Evolutionary conservation across 2,797 vertebrate genomes (phyloP), one percentile per base, ranked within the genome.

Genomic region (Neostethus bicornis): DNA sequence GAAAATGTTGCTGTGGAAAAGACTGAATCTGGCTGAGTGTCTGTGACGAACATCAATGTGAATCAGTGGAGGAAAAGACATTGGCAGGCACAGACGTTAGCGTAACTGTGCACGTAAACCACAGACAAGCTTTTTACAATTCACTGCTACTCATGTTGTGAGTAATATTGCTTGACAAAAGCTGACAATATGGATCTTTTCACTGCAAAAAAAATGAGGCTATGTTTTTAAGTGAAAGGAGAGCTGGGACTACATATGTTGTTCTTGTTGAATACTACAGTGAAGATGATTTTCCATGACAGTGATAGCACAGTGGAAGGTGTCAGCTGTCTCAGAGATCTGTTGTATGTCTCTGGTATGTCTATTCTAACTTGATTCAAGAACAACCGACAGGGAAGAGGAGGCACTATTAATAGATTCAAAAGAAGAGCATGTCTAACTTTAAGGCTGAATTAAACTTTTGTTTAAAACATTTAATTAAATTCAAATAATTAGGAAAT

Each of bases 1-100:
- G 77, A 75, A 77, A 80, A 86, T 70, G 73, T 72, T 66, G 55
- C 56, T 76, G 35, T 69, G 58, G 53, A 41, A 51, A 46, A 70
- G 75, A 72, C 67, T 70, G 67, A 58, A 47, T 19, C 3, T 57
- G 60, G 47, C 59, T 68, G 13, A 68, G 53, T 57, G 60, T 47
- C 59, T 70, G 8, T 70, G 51, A 78, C 70, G 57, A 75, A 73
- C 65, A 47, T 65, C 49, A 70, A 62, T 56, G 38, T 66, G 61
- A 69, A 39, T 7, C 23, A 25, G 52, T 61, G 66, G 66, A 51
- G 44, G 32, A 67, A 51, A 39, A 43, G 54, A 51, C 65, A 77
- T 68, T 77, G 45, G 77, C 56, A 68, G 60, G 49, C 51, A 24
- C 62, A 70, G 66, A 66, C 65, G 60, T 70, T 51, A 51, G 66